These are phyloP conservation scores for Cyanoramphus novaezelandiae DNA, from an alignment of 2,113 vertebrate species.

Conservation along the genomic window DNA sequence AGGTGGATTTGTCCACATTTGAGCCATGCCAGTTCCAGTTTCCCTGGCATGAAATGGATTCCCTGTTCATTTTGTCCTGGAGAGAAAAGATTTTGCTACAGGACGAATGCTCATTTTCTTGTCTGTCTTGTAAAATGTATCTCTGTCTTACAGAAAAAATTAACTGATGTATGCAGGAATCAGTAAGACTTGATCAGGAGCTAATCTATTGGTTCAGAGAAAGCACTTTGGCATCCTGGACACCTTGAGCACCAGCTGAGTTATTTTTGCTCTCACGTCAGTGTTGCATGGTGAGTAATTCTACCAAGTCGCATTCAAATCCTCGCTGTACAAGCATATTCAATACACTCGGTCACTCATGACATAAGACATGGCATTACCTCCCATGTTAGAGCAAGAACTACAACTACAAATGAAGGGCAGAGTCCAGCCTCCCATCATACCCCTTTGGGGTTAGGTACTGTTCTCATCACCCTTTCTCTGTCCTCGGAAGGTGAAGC, in stretches of 20 bases:
- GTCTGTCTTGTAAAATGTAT: background rate
- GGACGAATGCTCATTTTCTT: background rate
- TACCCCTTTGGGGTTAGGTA: accelerated
- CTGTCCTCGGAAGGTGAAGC: background rate
- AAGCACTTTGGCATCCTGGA: background rate
- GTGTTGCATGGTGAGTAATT: background rate
- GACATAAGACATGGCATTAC: accelerated
- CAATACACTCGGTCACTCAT: background rate
- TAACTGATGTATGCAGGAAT: background rate
- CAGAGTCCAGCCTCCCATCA: background rate
- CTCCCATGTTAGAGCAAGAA: background rate
- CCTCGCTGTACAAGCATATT: background rate
- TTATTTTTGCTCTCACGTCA: background rate
- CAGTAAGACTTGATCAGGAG: background rate
- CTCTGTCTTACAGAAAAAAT: background rate
- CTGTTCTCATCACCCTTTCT: background rate
- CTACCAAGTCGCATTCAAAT: background rate
- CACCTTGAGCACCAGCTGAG: background rate
- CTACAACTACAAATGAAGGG: background rate
- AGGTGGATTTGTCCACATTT: background rate
- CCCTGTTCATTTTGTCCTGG: background rate
- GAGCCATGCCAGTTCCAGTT: background rate
- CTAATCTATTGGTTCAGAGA: background rate
- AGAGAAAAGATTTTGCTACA: background rate
- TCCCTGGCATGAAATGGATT: background rate